A percentile compares a stretch with the other conserved stretches of the same genome.
Evolutionary conservation across 2,113 vertebrate species (phyloP).

Genomic region (Malurus elegans): DNA sequence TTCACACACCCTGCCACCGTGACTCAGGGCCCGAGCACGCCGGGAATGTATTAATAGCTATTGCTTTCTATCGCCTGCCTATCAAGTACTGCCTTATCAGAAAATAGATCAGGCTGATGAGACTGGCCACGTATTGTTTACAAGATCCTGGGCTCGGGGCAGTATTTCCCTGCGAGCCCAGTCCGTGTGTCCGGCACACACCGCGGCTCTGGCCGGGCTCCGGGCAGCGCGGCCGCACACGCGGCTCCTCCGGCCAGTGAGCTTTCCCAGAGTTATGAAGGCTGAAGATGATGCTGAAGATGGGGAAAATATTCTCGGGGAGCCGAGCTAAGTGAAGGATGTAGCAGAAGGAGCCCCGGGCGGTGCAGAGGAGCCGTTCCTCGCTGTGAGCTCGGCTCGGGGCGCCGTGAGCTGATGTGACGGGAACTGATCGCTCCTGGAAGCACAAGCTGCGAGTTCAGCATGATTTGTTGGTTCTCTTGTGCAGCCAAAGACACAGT

Average conservation of each 20-base stretch:
- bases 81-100: conserved; percentile 79
- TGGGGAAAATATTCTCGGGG: not conserved
- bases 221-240: not conserved
- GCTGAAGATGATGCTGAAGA: conserved; percentile 73
- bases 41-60: conserved; percentile 79
- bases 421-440: not conserved
- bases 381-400: not conserved
- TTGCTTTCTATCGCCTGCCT: conserved; percentile 80
- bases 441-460: conserved; percentile 59
- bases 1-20: conserved; percentile 38
- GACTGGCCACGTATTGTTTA: conserved; percentile 77
- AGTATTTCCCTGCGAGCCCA: conserved; percentile 56
- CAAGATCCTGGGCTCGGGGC: conserved; percentile 64
- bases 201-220: not conserved
- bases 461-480: conserved; percentile 90
- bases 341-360: not conserved
- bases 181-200: not conserved
- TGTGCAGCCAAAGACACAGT: conserved; percentile 86
- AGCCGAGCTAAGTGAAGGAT: conserved; percentile 44
- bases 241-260: conserved; percentile 32
- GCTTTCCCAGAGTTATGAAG: conserved; percentile 53
- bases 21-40: conserved; percentile 85
- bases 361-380: not conserved
- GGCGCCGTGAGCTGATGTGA: not conserved
- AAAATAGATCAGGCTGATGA: conserved; percentile 82